Evolutionary conservation across 2,888 invertebrate species (phyloP), one percentile per base, ranked within the genome.

Genomic region (Busseola fusca): DNA sequence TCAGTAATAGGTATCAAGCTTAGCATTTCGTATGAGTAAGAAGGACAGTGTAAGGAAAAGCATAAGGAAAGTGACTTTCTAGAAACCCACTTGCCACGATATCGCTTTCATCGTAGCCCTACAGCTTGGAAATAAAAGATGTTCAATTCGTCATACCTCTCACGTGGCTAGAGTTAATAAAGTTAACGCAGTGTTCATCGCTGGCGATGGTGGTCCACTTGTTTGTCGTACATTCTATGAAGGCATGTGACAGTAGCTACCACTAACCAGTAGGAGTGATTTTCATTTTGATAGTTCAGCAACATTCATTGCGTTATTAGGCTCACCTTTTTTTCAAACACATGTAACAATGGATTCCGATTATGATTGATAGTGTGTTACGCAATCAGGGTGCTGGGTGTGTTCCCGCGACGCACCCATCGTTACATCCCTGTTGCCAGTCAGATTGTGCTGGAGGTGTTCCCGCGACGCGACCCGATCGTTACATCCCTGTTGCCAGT

Each of bases 61-160:
- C 64, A 37, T 12, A 42, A 77, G 42, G 78, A 71, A 54, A 77
- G 48, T 64, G 0, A 27, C 54, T 76, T 72, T 64, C 72, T 60
- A 64, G 30, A 62, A 12, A 42, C 25, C 10, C 7, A 25, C 18
- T 52, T 2, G 14, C 37, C 37, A 56, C 42, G 25, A 30, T 50
- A 25, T 42, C 21, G 40, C 42, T 9, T 34, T 37, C n/a, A 56
- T 45, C 21, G 16, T 30, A 42, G 56, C 42, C 34, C 45, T 63
- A 16, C 42, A 63, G 21, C 1, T 64, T 37, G 42, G 25, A 40
- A 45, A 63, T 56, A 71, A 50, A 57, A 63, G 25, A 74, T 45
- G 6, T 63, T 50, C 50, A 25, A 63, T 70, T 58, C 3, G 62
- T 76, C 70, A 60, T 16, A 37, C 57, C 3, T 25, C 52, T 48